Percentiles rank a stretch among this genome's conserved stretches.
These are phyloP conservation scores for Hippocampus zosterae DNA, from an alignment of 2,113 vertebrate genomes.

Conservation along the genomic window DNA sequence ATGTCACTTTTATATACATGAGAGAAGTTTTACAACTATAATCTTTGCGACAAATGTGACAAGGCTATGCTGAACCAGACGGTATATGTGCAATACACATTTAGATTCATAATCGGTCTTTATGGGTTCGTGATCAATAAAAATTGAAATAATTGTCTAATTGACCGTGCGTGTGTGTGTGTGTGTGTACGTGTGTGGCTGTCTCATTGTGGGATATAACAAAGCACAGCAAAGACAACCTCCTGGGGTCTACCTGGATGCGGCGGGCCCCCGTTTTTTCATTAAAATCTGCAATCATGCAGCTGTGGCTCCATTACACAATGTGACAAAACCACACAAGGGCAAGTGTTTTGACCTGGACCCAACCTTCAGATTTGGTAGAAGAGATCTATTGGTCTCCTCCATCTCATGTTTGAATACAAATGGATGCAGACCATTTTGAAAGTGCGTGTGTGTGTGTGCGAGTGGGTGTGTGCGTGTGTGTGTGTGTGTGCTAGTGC, in stretches of 20 bases:
- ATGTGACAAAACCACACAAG: slow-evolving; percentile 64
- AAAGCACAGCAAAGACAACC: slow-evolving; percentile 63
- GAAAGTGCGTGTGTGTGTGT: slow-evolving; percentile 29
- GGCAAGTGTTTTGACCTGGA: slow-evolving; percentile 73
- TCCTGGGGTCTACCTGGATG: slow-evolving; percentile 69
- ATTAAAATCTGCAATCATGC: slow-evolving; percentile 61
- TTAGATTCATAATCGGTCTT: background rate
- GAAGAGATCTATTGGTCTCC: slow-evolving; percentile 55
- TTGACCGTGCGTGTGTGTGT: slow-evolving; percentile 10
- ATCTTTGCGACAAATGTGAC: background rate
- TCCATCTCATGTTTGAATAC: slow-evolving; percentile 65
- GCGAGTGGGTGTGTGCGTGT: background rate
- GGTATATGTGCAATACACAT: background rate
- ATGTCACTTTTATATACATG: background rate
- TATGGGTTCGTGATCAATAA: slow-evolving; percentile 24
- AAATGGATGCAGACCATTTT: slow-evolving; percentile 54
- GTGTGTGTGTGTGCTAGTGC: no score
- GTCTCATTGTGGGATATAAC: slow-evolving; percentile 62
- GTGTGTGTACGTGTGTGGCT: slow-evolving; percentile 13
- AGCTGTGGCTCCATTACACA: slow-evolving; percentile 74
- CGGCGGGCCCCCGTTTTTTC: slow-evolving; percentile 55
- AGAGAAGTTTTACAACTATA: background rate
- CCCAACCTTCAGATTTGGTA: slow-evolving; percentile 58
- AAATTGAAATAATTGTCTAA: slow-evolving; percentile 21
- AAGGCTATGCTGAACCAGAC: background rate